phyloP scores from a whole-genome alignment of 2,113 vertebrate genomes.

The Microcebus griseorufus region DNA sequence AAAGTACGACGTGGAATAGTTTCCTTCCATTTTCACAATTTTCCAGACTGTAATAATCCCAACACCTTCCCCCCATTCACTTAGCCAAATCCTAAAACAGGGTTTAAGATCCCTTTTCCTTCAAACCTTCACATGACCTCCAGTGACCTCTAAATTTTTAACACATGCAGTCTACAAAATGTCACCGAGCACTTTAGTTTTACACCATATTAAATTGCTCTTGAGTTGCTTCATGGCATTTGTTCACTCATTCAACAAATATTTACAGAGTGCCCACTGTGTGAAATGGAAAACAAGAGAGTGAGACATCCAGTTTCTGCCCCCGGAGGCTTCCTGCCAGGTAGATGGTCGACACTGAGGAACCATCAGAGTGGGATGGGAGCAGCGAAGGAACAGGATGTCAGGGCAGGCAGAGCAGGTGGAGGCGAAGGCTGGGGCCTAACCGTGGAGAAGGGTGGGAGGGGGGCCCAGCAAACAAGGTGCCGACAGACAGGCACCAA shows the following conservation, averaged over 20 bases:
- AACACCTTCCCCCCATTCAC: background rate
- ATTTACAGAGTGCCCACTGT: rapidly evolving
- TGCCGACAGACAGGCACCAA: rapidly evolving
- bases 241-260: background rate
- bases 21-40: background rate
- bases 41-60: background rate
- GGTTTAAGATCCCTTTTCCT: background rate
- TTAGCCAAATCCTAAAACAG: background rate
- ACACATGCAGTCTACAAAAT: background rate
- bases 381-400: background rate
- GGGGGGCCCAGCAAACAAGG: background rate
- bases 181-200: no score
- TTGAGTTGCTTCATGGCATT: no score
- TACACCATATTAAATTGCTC: background rate
- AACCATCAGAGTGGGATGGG: background rate
- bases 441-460: no score
- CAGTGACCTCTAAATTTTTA: background rate
- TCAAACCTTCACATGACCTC: background rate
- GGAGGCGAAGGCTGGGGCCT: no score
- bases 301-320: background rate
- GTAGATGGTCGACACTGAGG: no score
- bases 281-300: background rate
- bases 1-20: background rate
- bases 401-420: no score
- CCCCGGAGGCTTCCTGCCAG: background rate